phyloP scores from a whole-genome alignment of 2,797 vertebrate genomes.

The Parambassis ranga region DNA sequence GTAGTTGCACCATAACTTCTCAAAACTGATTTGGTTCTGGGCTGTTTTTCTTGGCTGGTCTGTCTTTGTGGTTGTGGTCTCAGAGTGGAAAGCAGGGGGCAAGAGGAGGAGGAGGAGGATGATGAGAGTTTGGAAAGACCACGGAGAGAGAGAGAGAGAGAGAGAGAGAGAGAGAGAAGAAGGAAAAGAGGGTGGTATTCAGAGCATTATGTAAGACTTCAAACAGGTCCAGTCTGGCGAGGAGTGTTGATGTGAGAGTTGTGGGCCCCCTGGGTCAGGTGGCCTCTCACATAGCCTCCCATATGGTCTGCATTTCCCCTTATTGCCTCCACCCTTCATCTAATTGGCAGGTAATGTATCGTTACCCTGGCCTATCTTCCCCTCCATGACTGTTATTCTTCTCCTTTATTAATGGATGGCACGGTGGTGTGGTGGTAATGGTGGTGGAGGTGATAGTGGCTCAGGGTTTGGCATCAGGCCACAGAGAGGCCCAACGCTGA shows the following conservation, averaged over 20 bases:
- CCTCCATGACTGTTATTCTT: slow-evolving; percentile 48
- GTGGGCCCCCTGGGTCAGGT: slow-evolving; percentile 77
- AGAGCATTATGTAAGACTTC: slow-evolving; percentile 78
- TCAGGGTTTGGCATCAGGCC: slow-evolving; percentile 68
- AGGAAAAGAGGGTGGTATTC: slow-evolving; percentile 51
- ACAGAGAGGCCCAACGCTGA: slow-evolving; percentile 71
- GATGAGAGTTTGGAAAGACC: slow-evolving; percentile 29
- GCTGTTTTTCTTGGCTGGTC: slow-evolving; percentile 73
- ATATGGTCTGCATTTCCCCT: slow-evolving; percentile 79
- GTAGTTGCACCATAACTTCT: slow-evolving; percentile 61
- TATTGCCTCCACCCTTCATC: slow-evolving; percentile 54
- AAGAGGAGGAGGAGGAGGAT: slow-evolving; percentile 24
- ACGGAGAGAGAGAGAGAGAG: slow-evolving; percentile 15
- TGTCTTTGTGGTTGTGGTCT: slow-evolving; percentile 66
- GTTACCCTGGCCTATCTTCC: slow-evolving; percentile 43
- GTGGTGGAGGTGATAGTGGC: slow-evolving; percentile 55
- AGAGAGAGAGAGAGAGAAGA: no score
- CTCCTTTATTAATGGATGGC: slow-evolving; percentile 67
- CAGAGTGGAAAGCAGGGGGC: slow-evolving; percentile 54
- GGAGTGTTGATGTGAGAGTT: slow-evolving; percentile 71
- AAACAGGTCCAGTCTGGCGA: slow-evolving; percentile 66
- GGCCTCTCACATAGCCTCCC: slow-evolving; percentile 72
- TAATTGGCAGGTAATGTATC: slow-evolving; percentile 84
- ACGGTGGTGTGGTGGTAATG: slow-evolving; percentile 17
- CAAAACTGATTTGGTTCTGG: slow-evolving; percentile 72